Base-by-base conservation (phyloP, 2,888 invertebrate genomes). In the Microchrysa polita region DNA sequence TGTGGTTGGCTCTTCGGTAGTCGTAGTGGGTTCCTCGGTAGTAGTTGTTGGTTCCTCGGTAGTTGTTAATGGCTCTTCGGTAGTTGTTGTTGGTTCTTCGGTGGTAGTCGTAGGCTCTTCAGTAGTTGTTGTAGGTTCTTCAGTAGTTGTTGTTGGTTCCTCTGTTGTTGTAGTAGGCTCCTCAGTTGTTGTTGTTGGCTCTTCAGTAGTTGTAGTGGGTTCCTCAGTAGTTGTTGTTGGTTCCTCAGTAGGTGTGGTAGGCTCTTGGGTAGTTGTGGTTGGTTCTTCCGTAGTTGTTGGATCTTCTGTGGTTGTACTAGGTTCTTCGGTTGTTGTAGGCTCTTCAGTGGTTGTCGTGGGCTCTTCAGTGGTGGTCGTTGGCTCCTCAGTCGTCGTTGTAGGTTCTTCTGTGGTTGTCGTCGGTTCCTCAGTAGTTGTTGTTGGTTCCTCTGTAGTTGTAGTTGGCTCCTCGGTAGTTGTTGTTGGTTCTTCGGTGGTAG, bases 341-440 rank as follows among this genome's bases (percentile, higher is more conserved):
- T 69, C 69, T 16, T 23, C 48, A n/a, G 69, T 57, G n/a, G 69
- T 69, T n/a, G 69, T 44, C 10, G n/a, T n/a, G n/a, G 42, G 5
- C 18, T 65, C 65, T 2, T 42, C 23, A 27, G 69, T n/a, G n/a
- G n/a, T 27, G 7, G 57, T 16, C 1, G 34, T 44, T 20, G 42
- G 5, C 18, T 65, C 65, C 12, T 42, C 23, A 27, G 69, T 27
- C 4, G 57, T 27, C 4, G 57, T 16, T 5, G 34, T 63, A n/a
- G 16, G 9, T 40, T 40, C 42, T 16, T 20, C 48, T 1, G 65
- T 23, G 18, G 22, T 48, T 48, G 67, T 52, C n/a, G 27, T 34
- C 2, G 65, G 65, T 44, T 42, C 65, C 16, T 57, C 69, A 14
- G 59, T 69, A 14, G 59, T 42, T n/a, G 72, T 42, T 44, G 22